phyloP scores from a whole-genome alignment of 2,797 vertebrate species.

The Cetoscarus ocellatus region DNA sequence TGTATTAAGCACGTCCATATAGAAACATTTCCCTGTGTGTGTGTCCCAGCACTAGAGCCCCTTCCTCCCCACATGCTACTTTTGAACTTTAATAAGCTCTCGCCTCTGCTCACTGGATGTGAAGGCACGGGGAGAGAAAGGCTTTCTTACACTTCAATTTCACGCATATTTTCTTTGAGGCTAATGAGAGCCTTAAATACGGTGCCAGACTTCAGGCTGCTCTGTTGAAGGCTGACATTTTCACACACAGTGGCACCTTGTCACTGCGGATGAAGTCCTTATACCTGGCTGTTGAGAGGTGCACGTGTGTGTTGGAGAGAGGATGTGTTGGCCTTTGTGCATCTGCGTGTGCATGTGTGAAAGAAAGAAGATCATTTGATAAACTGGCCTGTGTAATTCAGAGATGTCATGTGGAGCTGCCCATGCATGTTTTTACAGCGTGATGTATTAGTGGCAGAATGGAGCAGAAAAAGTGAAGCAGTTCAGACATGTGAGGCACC shows the following conservation, averaged over 20 bases:
- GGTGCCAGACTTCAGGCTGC: conserved; percentile 82
- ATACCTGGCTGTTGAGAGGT: conserved; percentile 79
- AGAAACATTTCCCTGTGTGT: conserved; percentile 17
- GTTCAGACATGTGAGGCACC: neutral
- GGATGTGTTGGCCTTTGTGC: neutral
- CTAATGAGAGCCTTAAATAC: conserved; percentile 89
- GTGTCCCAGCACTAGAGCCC: conserved; percentile 17
- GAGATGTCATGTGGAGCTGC: neutral
- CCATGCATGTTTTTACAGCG: neutral
- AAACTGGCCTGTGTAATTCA: conserved; percentile 5
- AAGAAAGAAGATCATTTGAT: conserved; percentile 21
- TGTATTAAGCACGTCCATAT: conserved; percentile 22
- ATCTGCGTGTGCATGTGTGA: conserved; percentile 7
- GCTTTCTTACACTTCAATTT: conserved; percentile 85
- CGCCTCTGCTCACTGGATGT: conserved; percentile 57
- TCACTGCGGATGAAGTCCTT: conserved; percentile 85
- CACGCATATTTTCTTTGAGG: conserved; percentile 86
- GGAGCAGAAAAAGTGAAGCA: conserved; percentile 40
- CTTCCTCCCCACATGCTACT: conserved; percentile 60
- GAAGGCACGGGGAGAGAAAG: conserved; percentile 73
- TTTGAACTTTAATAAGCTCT: conserved; percentile 81
- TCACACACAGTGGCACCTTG: conserved; percentile 85
- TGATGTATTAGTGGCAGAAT: conserved; percentile 43
- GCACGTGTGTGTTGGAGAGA: conserved; percentile 16
- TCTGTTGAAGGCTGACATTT: conserved; percentile 85